Evolutionary conservation across 1,140 invertebrate species (phyloP).

Genomic region (Eciton burchellii): DNA sequence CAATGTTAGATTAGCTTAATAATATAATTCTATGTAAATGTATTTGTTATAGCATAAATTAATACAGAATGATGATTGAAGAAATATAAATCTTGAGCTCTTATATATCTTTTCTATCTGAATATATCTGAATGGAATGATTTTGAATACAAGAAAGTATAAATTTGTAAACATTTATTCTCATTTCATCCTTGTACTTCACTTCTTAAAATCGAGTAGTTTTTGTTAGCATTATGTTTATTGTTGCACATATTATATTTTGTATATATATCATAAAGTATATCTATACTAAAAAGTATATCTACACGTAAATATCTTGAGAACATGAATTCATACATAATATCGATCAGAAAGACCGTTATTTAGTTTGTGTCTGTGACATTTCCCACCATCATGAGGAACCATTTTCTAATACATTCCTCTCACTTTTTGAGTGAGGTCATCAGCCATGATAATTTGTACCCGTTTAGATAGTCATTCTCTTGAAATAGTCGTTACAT

Average conservation of each 20-base stretch:
- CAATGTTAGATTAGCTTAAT: conserved; percentile 19
- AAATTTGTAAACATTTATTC: neutral
- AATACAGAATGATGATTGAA: neutral
- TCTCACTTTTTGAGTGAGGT: neutral
- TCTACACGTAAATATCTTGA: neutral
- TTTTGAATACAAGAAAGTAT: neutral
- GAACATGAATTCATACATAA: neutral
- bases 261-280: neutral
- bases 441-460: neutral
- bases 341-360: neutral
- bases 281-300: neutral
- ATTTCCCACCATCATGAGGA: conserved; percentile 9
- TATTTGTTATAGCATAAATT: conserved; percentile 35
- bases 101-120: neutral
- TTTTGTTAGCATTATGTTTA: too few relatives aligned
- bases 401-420: neutral
- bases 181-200: neutral
- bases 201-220: neutral
- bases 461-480: neutral
- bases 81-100: conserved; percentile 18
- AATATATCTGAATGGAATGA: neutral
- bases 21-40: conserved; percentile 72
- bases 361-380: neutral
- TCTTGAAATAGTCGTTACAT: neutral
- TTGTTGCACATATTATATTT: neutral